A percentile compares a stretch with the other conserved stretches of the same genome.
Evolutionary conservation across 2,888 invertebrate species (phyloP).

Genomic region (Parnassius glacialis): DNA sequence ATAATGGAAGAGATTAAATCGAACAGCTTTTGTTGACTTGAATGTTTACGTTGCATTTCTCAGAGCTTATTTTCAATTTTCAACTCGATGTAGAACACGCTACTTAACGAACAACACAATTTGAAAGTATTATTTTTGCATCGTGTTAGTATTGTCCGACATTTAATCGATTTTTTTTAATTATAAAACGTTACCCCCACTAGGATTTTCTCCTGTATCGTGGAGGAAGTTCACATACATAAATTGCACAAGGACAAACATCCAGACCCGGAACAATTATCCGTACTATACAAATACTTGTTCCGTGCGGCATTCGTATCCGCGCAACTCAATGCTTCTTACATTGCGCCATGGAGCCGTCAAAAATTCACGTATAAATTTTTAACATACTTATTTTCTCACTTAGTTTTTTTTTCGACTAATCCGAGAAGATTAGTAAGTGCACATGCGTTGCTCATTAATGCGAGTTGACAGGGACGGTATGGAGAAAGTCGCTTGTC

Average conservation of each 20-base stretch:
- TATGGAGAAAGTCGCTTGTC: constrained; percentile 19
- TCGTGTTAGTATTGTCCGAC: no score
- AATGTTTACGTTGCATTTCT: constrained; percentile 8
- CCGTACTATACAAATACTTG: no score
- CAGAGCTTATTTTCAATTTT: neutral
- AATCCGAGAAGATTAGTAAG: constrained; percentile 30
- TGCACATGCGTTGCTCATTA: constrained; percentile 55
- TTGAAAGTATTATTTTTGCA: no score
- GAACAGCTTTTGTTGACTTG: constrained; percentile 19
- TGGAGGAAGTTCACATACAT: no score
- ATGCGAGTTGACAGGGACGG: constrained; percentile 43
- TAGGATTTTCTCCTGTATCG: neutral
- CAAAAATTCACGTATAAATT: neutral
- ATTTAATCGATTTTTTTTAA: neutral
- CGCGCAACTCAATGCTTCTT: no score
- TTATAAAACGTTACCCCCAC: neutral
- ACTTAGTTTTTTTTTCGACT: constrained; percentile 36
- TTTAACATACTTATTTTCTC: neutral
- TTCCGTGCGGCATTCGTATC: no score
- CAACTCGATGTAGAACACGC: no score
- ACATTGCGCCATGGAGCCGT: no score
- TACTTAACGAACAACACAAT: no score
- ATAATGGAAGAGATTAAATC: constrained; percentile 23
- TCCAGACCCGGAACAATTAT: no score
- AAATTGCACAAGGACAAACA: no score